These are phyloP conservation scores for Macrostomum lignano DNA, from an alignment of 1,140 invertebrate genomes.

Conservation along the genomic window DNA sequence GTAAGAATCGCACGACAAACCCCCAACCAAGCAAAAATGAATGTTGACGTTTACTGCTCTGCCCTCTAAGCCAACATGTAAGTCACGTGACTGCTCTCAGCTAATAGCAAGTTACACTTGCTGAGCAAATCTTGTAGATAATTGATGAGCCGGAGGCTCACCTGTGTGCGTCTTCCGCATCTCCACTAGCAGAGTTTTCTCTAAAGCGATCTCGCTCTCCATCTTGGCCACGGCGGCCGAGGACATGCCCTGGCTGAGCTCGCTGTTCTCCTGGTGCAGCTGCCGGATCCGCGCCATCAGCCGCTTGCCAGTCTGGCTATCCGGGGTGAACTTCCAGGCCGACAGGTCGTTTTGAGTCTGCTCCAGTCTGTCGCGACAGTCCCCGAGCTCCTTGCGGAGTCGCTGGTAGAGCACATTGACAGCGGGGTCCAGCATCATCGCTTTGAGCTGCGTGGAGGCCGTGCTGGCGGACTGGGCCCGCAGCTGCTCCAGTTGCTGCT, in stretches of 20 bases:
- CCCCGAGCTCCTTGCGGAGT: conserved; percentile 59
- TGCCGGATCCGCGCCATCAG: conserved; percentile 84
- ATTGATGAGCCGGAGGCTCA: no score
- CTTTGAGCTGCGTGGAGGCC: conserved; percentile 46
- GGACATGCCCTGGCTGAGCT: conserved; percentile 71
- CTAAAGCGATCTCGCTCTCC: conserved; percentile 69
- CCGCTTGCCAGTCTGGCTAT: conserved; percentile 58
- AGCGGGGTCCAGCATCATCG: conserved; percentile 63
- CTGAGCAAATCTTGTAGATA: no score
- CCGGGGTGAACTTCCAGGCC: conserved; percentile 87
- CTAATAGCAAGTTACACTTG: no score
- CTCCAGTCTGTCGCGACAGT: conserved; percentile 59
- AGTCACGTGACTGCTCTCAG: no score
- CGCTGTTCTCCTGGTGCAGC: conserved; percentile 90
- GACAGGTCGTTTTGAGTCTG: conserved; percentile 87
- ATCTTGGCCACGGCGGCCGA: conserved; percentile 73
- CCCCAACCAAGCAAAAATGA: no score
- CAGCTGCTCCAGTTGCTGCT: no score
- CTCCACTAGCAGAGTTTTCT: conserved; percentile 77
- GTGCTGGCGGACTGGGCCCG: no score
- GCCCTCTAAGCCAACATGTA: no score
- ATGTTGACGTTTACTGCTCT: no score
- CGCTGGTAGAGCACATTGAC: conserved; percentile 72
- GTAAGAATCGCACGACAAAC: no score
- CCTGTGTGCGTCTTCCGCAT: conserved; percentile 83